phyloP scores from a whole-genome alignment of 2,797 vertebrate genomes.

The Scarus forsteni region DNA sequence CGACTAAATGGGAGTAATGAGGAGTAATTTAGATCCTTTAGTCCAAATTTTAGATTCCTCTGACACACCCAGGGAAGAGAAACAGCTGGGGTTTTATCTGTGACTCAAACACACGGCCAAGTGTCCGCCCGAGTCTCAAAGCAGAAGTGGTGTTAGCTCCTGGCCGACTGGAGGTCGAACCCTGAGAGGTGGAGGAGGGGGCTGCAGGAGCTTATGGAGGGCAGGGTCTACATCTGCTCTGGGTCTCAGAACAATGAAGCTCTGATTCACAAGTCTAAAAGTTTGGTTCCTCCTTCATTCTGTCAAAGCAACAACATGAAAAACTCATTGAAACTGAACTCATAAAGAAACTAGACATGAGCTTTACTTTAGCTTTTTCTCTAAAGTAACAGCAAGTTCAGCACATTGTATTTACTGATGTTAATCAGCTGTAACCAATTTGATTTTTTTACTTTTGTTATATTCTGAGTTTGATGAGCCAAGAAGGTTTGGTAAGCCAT shows the following conservation, averaged over 20 bases:
- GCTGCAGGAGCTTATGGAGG: not conserved
- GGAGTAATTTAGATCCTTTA: constrained; percentile 11
- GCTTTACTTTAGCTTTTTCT: too few species aligned
- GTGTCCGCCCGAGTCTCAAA: constrained; percentile 81
- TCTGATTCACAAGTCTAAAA: not conserved
- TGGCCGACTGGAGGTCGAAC: constrained; percentile 81
- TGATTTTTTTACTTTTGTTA: too few species aligned
- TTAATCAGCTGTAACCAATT: too few species aligned
- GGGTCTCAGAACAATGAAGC: not conserved
- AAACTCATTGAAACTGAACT: not conserved
- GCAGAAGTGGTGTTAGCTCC: constrained; percentile 86
- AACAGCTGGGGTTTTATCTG: constrained; percentile 7
- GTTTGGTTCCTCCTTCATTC: not conserved
- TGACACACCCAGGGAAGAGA: not conserved
- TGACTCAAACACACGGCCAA: constrained; percentile 17
- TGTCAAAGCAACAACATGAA: not conserved
- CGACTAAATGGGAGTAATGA: constrained; percentile 2
- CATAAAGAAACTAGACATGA: too few species aligned
- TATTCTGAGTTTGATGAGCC: too few species aligned
- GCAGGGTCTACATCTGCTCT: not conserved
- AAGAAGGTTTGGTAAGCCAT: too few species aligned
- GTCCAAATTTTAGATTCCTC: constrained; percentile 2
- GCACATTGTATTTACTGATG: too few species aligned
- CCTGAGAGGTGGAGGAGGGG: constrained; percentile 44
- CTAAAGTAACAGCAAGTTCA: too few species aligned